Conservation (phyloP, 2,797 vertebrate species). For the Zenarchopterus dispar region DNA sequence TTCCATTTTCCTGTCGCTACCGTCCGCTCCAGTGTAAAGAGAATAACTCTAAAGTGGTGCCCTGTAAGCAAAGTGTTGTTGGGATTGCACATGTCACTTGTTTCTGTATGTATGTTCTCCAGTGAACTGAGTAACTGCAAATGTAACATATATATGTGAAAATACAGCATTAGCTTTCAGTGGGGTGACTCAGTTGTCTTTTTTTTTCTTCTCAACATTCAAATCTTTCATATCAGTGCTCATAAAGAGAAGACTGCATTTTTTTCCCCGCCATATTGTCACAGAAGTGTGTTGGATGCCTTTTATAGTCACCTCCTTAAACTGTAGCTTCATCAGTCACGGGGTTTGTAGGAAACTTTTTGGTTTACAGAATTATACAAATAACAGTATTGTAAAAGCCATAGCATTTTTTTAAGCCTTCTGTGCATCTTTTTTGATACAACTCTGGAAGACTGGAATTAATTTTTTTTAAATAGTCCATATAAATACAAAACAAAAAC, state of each 20-base stretch:
- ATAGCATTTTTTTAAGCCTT: too few species aligned
- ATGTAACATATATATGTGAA: conserved; percentile 56
- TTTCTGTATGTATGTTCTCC: conserved; percentile 44
- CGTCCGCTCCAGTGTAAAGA: conserved; percentile 42
- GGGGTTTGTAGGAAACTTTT: too few species aligned
- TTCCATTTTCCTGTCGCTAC: conserved; percentile 27
- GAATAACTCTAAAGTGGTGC: conserved; percentile 33
- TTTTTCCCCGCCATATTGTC: conserved; percentile 26
- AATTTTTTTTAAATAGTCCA: too few species aligned
- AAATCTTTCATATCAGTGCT: conserved; percentile 13
- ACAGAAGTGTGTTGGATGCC: conserved; percentile 61
- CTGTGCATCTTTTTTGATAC: too few species aligned
- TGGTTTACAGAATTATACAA: too few species aligned
- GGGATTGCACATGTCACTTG: conserved; percentile 13
- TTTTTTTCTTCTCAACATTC: neutral
- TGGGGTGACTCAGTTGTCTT: conserved; percentile 17
- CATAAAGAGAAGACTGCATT: conserved; percentile 5
- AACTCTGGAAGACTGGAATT: too few species aligned
- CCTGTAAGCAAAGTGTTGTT: conserved; percentile 26
- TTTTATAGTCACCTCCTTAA: conserved; percentile 52
- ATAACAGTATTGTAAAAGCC: too few species aligned
- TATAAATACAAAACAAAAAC: too few species aligned
- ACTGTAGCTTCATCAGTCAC: conserved; percentile 12
- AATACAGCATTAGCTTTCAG: conserved; percentile 60
- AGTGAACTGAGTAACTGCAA: conserved; percentile 35